Conservation (phyloP, 2,113 vertebrate species). For the Sinocyclocheilus anshuiensis region DNA sequence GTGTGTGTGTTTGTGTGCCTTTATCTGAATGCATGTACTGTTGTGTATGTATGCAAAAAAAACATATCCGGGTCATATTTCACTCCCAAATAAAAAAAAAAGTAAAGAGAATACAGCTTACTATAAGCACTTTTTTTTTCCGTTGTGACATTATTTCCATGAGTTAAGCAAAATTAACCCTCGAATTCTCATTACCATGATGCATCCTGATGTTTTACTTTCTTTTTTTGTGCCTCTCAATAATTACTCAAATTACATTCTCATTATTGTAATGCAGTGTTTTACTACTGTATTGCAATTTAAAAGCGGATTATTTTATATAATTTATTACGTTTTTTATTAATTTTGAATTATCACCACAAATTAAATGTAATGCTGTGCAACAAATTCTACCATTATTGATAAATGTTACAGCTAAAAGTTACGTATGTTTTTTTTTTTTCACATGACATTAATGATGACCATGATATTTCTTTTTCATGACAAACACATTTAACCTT, state of each 20-base stretch:
- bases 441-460: neutral
- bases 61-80: neutral
- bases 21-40: conserved; percentile 25
- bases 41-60: neutral
- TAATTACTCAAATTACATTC: neutral
- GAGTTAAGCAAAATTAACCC: neutral
- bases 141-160: neutral
- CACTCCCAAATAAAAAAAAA: neutral
- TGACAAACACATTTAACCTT: neutral
- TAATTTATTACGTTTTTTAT: neutral
- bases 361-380: neutral
- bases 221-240: neutral
- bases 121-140: neutral
- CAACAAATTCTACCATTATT: neutral
- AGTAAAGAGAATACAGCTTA: no score
- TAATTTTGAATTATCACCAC: neutral
- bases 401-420: neutral
- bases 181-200: neutral
- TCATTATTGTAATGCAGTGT: neutral
- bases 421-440: neutral
- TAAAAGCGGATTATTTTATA: neutral
- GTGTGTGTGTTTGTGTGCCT: neutral
- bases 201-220: neutral
- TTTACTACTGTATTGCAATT: neutral
- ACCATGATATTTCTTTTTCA: neutral